phyloP scores from a whole-genome alignment of 2,113 vertebrate species.

The Lethenteron reissneri region DNA sequence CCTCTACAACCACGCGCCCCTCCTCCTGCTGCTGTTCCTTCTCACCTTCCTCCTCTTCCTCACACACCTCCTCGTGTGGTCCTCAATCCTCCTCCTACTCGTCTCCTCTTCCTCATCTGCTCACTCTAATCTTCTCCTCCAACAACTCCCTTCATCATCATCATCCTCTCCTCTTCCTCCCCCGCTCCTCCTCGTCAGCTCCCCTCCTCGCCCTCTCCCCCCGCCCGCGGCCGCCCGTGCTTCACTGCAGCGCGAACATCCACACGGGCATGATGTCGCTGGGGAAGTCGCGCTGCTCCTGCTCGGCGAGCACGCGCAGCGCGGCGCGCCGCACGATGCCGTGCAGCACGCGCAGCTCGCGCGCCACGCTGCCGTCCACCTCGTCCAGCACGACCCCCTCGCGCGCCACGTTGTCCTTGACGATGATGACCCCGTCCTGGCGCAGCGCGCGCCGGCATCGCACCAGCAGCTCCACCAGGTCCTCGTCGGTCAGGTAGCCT shows the following conservation, averaged over 20 bases:
- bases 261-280: constrained; percentile 65
- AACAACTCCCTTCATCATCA: not conserved
- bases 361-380: constrained; percentile 63
- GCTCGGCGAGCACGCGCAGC: constrained; percentile 36
- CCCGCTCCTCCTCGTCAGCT: not conserved
- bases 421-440: constrained; percentile 50
- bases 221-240: not conserved
- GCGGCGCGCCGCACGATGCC: constrained; percentile 48
- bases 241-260: constrained; percentile 53
- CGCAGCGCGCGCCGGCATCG: constrained; percentile 49
- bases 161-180: not conserved
- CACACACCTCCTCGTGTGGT: not conserved
- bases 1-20: too few relatives aligned
- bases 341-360: constrained; percentile 55
- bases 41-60: not conserved
- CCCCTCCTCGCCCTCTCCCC: not conserved
- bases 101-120: not conserved
- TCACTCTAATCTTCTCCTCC: not conserved
- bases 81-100: not conserved
- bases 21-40: not conserved
- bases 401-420: constrained; percentile 82
- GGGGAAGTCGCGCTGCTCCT: constrained; percentile 56
- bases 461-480: constrained; percentile 53
- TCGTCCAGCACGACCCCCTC: constrained; percentile 60
- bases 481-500: constrained; percentile 78